phyloP scores from a whole-genome alignment of 2,888 invertebrate genomes.

The Aspidiotus destructor region DNA sequence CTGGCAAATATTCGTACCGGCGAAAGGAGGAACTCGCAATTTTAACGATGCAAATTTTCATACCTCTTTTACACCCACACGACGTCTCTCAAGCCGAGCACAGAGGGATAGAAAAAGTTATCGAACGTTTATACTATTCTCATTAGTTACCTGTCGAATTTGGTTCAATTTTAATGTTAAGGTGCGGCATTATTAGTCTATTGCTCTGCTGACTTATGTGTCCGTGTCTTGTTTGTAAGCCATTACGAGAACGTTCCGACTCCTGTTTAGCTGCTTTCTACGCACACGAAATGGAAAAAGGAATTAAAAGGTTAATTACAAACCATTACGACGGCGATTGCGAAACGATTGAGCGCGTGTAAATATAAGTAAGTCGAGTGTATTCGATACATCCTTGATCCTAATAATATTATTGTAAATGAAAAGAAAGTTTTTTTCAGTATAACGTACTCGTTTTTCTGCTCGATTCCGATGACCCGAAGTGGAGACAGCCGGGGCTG shows the following conservation, averaged over 20 bases:
- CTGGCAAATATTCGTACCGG: background rate
- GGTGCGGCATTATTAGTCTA: constrained; percentile 29
- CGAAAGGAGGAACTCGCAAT: background rate
- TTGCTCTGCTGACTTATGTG: constrained; percentile 30
- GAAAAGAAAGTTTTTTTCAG: background rate
- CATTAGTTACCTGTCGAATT: constrained; percentile 44
- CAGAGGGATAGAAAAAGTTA: too few species aligned
- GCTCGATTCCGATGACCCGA: constrained; percentile 13
- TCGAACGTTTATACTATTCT: too few species aligned
- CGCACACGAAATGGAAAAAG: background rate
- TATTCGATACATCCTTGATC: too few species aligned
- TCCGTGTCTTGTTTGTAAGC: constrained; percentile 19
- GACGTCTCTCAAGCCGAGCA: too few species aligned
- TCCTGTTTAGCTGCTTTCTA: constrained; percentile 28
- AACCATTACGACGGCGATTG: too few species aligned
- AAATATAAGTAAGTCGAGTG: background rate
- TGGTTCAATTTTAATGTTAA: constrained; percentile 61
- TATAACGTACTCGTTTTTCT: constrained; percentile 21
- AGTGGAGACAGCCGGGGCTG: constrained; percentile 34
- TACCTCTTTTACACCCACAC: too few species aligned
- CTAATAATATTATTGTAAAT: too few species aligned
- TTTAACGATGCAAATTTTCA: too few species aligned
- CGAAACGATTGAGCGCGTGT: background rate
- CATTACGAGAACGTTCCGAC: constrained; percentile 23
- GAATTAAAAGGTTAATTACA: too few species aligned